Base-by-base conservation (phyloP, 2,113 vertebrate species). In the Nothoprocta pentlandii region DNA sequence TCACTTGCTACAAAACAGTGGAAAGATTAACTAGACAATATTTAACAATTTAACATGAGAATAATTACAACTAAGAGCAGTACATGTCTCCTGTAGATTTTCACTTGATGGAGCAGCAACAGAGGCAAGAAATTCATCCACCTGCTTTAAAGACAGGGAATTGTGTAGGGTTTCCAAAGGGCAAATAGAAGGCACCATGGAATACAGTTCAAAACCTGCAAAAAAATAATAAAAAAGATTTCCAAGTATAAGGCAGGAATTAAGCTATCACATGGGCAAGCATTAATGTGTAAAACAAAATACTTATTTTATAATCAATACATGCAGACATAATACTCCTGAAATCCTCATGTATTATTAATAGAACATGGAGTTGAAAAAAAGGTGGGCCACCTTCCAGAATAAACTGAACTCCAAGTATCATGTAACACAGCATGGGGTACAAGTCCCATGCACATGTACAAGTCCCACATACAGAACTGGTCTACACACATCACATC, bases 111-210 rank as follows among this genome's bases (percentile, higher is more conserved):
- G 94, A 87, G 94, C 95, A 92, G 98, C 98, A 91, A 99, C 96
- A 62, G 98, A 98, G 74, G 98, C 97, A 64, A 99, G 98, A 96
- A 99, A 99, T 96, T 99, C 98, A 95, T 99, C 98, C 94, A 99
- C 98, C 91, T 99, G 98, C 97, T 99, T 99, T 97, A 99, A 97
- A 84, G 98, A 99, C 46, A 99, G 97, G 42, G 98, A 98, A 90
- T 99, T 99, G 94, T 99, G 98, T 66, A 99, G 98, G 19, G 98
- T 99, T 98, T 99, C 98, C 96, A 99, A 95, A 71, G 98, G 98
- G 86, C 98, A 99, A 92, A 99, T 99, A 74, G 98, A 99, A 87
- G 98, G 98, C 91, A 99, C 98, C 98, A 99, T 99, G 90, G 98
- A 99, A 96, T 99, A 99, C 34, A 99, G 96, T 97, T 99, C 98